Percentiles rank a stretch among this genome's conserved stretches.
Conservation (phyloP, 2,797 vertebrate species). For the Smutsia temminckii region DNA sequence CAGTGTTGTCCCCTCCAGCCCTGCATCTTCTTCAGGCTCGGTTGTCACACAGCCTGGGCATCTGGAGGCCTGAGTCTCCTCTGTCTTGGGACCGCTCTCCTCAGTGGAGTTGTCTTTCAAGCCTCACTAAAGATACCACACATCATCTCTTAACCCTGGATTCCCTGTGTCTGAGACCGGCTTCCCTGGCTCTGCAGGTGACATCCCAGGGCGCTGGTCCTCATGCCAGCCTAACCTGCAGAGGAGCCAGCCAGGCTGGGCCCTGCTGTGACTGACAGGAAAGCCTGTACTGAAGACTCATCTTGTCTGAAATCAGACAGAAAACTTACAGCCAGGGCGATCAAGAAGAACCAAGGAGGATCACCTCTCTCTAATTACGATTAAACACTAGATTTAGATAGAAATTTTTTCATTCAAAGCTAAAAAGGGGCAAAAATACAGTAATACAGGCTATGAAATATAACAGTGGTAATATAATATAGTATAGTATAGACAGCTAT, state of each 20-base stretch:
- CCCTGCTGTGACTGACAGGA: not conserved
- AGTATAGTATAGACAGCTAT: not conserved
- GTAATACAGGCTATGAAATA: not conserved
- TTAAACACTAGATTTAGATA: not conserved
- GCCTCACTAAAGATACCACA: not conserved
- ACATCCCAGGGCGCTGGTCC: not conserved
- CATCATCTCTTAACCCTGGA: not conserved
- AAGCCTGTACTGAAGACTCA: not conserved
- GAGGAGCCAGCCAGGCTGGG: not conserved
- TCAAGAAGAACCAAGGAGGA: not conserved
- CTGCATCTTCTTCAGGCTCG: not conserved
- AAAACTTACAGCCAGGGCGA: not conserved
- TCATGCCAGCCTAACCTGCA: not conserved
- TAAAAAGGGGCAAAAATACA: not conserved
- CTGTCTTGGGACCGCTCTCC: not conserved
- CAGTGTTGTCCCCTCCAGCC: not conserved
- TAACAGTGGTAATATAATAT: not conserved
- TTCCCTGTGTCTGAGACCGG: not conserved
- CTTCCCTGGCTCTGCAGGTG: not conserved
- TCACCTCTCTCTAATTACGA: not conserved
- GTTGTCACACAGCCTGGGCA: not conserved
- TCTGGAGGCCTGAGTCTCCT: not conserved
- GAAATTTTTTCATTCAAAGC: not conserved
- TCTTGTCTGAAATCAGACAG: not conserved
- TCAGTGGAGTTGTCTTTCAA: not conserved